phyloP scores from a whole-genome alignment of 2,113 vertebrate genomes.

The Tamias sibiricus region DNA sequence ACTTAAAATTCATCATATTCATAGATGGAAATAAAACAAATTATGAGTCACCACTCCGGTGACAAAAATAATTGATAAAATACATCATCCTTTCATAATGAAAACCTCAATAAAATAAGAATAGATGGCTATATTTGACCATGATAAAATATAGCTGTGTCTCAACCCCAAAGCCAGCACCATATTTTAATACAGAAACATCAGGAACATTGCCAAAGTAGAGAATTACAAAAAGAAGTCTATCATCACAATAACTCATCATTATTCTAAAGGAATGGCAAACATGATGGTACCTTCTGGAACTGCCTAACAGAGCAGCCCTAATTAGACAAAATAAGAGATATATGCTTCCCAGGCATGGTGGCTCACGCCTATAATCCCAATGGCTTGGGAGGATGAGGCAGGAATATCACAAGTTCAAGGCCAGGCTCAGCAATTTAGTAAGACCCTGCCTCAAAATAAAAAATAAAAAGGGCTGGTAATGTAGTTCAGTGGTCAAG shows the following conservation, averaged over 20 bases:
- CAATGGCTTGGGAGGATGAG: too few species aligned
- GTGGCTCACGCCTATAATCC: too few species aligned
- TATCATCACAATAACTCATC: neutral
- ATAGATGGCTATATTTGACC: neutral
- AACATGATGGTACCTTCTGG: neutral
- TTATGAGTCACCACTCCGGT: neutral
- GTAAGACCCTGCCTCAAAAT: too few species aligned
- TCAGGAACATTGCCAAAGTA: neutral
- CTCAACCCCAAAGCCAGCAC: neutral
- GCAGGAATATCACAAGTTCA: too few species aligned
- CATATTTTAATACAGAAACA: neutral
- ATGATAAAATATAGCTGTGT: neutral
- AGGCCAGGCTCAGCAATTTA: too few species aligned
- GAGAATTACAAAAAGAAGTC: neutral
- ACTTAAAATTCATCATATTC: constrained; percentile 35
- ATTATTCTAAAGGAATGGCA: neutral
- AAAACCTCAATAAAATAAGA: constrained; percentile 21
- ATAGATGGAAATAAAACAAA: neutral
- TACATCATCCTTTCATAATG: neutral
- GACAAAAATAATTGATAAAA: neutral
- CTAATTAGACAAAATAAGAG: neutral
- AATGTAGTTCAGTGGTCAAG: too few species aligned
- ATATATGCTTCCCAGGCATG: too few species aligned
- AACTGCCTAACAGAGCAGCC: neutral
- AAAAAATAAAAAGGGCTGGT: too few species aligned